These are phyloP conservation scores for Pogoniulus pusillus DNA, from an alignment of 2,797 vertebrate genomes.

Conservation along the genomic window DNA sequence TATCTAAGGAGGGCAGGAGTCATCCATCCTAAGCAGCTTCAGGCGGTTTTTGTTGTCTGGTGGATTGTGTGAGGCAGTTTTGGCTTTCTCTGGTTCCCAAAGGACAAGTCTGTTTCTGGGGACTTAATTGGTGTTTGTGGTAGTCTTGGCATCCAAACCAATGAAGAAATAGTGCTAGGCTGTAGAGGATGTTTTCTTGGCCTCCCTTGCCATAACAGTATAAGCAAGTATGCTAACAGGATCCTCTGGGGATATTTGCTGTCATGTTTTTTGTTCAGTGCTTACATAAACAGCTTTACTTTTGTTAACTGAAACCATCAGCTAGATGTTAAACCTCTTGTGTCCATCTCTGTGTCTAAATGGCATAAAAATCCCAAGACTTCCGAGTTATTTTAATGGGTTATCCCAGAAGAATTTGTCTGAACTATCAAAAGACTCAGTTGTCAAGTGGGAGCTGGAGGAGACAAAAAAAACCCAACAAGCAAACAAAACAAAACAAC, in stretches of 20 bases:
- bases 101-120: slow-evolving; percentile 14
- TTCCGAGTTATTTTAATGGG: slow-evolving; percentile 32
- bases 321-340: neutral
- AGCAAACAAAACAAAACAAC: neutral
- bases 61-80: neutral
- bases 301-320: slow-evolving; percentile 24
- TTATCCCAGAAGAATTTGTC: slow-evolving; percentile 20
- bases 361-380: neutral
- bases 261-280: slow-evolving; percentile 41
- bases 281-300: slow-evolving; percentile 27
- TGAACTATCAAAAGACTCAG: neutral
- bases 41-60: neutral
- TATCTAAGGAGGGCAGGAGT: neutral
- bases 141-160: neutral
- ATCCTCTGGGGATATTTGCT: slow-evolving; percentile 23
- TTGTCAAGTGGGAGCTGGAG: neutral
- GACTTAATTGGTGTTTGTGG: slow-evolving; percentile 25
- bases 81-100: neutral
- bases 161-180: neutral
- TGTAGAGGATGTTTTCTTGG: slow-evolving; percentile 11
- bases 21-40: neutral
- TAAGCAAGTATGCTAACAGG: slow-evolving; percentile 23
- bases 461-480: neutral
- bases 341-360: neutral
- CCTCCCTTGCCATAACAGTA: neutral